Conservation (phyloP, 2,888 invertebrate genomes). For the Linnaemya tessellans region DNA sequence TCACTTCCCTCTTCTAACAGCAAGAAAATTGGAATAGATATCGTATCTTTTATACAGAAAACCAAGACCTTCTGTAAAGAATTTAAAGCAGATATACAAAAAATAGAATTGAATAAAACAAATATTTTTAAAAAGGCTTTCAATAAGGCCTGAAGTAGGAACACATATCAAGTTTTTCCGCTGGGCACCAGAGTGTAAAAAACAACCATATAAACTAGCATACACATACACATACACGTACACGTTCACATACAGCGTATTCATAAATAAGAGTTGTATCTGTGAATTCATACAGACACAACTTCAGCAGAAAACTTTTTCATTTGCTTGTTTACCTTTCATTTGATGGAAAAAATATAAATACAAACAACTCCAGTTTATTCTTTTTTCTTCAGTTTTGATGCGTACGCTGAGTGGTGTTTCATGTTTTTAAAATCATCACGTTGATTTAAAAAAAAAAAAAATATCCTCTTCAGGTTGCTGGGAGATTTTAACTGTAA, state of each 20-base stretch:
- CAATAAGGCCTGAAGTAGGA: too few relatives aligned
- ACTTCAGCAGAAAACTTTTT: slow-evolving; percentile 3
- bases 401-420: slow-evolving; percentile 54
- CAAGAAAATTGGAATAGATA: too few relatives aligned
- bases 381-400: neutral
- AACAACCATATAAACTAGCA: too few relatives aligned
- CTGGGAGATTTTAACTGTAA: neutral
- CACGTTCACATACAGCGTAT: neutral
- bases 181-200: too few relatives aligned
- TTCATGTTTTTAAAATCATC: slow-evolving; percentile 55
- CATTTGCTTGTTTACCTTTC: slow-evolving; percentile 26
- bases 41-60: too few relatives aligned
- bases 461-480: slow-evolving; percentile 26
- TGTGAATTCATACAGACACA: slow-evolving; percentile 9
- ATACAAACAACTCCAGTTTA: neutral
- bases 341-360: neutral
- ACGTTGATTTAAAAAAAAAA: slow-evolving; percentile 46
- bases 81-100: too few relatives aligned
- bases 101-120: too few relatives aligned
- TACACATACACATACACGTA: neutral
- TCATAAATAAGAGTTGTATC: neutral
- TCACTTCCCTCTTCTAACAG: too few relatives aligned
- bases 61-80: too few relatives aligned
- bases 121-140: too few relatives aligned
- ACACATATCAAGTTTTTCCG: too few relatives aligned